Evolutionary conservation across 35 echinoderm and acorn worm genomes (phyloP).

Genomic region (Lytechinus pictus): DNA sequence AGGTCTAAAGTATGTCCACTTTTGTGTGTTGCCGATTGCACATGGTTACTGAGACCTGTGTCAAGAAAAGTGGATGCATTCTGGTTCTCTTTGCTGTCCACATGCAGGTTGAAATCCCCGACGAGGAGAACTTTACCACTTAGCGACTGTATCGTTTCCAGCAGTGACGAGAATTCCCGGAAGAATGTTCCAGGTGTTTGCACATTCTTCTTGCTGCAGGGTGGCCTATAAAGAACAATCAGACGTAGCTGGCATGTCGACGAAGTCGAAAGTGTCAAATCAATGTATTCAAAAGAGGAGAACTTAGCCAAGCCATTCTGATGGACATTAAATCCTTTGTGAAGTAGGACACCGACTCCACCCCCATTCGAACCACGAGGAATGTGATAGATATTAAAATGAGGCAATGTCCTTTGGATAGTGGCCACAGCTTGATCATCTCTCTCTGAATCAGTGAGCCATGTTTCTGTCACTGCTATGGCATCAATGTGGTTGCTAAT

Average conservation of each 20-base stretch:
- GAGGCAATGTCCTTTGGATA: not conserved
- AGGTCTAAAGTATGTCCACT: constrained; percentile 22
- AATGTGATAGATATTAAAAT: not conserved
- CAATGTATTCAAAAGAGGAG: not conserved
- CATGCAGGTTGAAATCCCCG: constrained; percentile 44
- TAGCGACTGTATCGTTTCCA: not conserved
- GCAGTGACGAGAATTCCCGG: not conserved
- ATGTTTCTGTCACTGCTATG: not conserved
- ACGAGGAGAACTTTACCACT: not conserved
- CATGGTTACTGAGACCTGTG: not conserved
- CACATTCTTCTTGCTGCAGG: too few species aligned
- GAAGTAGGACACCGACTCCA: not conserved
- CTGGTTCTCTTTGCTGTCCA: not conserved
- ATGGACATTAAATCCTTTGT: not conserved
- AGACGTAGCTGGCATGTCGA: not conserved
- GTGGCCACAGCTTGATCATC: not conserved
- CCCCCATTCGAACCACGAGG: not conserved
- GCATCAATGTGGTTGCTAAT: too few species aligned
- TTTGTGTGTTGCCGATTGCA: not conserved
- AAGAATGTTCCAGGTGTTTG: not conserved
- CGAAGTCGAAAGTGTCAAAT: not conserved
- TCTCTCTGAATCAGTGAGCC: not conserved
- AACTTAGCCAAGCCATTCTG: not conserved
- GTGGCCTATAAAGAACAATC: not conserved
- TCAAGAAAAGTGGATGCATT: not conserved